These are phyloP conservation scores for Rhinolophus sinicus DNA, from an alignment of 2,113 vertebrate species.

Conservation along the genomic window DNA sequence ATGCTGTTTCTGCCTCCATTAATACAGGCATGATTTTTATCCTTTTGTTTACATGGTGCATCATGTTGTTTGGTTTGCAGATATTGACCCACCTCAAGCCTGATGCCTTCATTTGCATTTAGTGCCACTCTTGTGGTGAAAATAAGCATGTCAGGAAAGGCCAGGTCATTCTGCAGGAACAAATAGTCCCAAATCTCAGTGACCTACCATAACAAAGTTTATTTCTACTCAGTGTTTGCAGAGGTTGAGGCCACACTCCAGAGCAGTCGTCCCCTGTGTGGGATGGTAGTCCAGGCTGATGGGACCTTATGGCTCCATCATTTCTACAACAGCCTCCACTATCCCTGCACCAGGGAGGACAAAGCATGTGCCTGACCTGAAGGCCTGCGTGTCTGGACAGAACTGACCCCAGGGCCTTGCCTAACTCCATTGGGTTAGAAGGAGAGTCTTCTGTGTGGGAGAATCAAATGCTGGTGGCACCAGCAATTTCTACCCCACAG, in stretches of 20 bases:
- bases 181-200: too few species aligned
- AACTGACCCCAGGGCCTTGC: fast-evolving
- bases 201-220: not conserved
- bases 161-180: not conserved
- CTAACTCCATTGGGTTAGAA: not conserved
- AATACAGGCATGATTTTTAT: not conserved
- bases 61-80: not conserved
- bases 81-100: not conserved
- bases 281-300: not conserved
- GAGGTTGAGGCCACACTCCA: not conserved
- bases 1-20: not conserved
- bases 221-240: not conserved
- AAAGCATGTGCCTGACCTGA: not conserved
- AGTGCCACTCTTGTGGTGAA: not conserved
- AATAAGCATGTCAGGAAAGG: not conserved
- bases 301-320: not conserved
- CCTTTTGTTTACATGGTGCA: not conserved
- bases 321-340: not conserved
- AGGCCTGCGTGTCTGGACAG: not conserved
- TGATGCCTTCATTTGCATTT: not conserved
- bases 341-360: too few species aligned
- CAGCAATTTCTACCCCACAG: not conserved
- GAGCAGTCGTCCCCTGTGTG: too few species aligned
- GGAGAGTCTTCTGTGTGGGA: too few species aligned
- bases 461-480: not conserved